These are phyloP conservation scores for Arenicola marina DNA, from an alignment of 2,888 invertebrate genomes.

Conservation along the genomic window DNA sequence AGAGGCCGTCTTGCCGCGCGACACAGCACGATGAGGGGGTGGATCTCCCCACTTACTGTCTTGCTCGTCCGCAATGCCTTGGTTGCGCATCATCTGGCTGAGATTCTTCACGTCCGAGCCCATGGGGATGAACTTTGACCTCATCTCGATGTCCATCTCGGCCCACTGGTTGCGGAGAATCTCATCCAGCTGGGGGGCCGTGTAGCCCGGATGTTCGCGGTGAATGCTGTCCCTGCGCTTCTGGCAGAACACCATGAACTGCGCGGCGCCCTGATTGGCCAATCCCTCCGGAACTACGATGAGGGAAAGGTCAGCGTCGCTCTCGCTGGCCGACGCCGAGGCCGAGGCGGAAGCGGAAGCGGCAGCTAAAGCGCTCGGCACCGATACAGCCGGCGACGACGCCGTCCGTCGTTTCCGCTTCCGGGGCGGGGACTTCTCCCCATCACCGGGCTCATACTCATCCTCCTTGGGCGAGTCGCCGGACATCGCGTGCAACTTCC, in stretches of 20 bases:
- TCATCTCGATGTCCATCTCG: conserved; percentile 27
- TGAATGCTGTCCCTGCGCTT: conserved; percentile 47
- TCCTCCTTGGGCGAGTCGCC: background rate
- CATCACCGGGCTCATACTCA: background rate
- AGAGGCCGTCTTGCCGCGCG: too few relatives aligned
- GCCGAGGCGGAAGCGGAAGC: too few relatives aligned
- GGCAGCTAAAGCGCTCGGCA: too few relatives aligned
- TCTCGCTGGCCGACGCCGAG: too few relatives aligned
- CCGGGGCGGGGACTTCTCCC: background rate
- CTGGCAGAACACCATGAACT: conserved; percentile 53
- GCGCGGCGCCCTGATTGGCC: conserved; percentile 24
- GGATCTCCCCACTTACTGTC: too few relatives aligned
- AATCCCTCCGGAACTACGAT: conserved; percentile 20
- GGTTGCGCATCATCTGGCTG: conserved; percentile 20
- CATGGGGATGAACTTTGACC: conserved; percentile 37
- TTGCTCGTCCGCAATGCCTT: too few relatives aligned
- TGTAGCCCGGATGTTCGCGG: conserved; percentile 52
- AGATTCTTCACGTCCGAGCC: conserved; percentile 31
- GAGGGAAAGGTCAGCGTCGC: conserved; percentile 6
- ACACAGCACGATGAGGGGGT: too few relatives aligned
- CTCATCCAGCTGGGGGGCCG: conserved; percentile 39
- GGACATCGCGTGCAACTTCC: too few relatives aligned
- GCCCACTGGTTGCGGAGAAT: conserved; percentile 29
- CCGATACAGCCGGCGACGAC: too few relatives aligned
- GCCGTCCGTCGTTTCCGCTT: background rate